phyloP scores from a whole-genome alignment of 2,888 invertebrate genomes.

The Congeria kusceri region DNA sequence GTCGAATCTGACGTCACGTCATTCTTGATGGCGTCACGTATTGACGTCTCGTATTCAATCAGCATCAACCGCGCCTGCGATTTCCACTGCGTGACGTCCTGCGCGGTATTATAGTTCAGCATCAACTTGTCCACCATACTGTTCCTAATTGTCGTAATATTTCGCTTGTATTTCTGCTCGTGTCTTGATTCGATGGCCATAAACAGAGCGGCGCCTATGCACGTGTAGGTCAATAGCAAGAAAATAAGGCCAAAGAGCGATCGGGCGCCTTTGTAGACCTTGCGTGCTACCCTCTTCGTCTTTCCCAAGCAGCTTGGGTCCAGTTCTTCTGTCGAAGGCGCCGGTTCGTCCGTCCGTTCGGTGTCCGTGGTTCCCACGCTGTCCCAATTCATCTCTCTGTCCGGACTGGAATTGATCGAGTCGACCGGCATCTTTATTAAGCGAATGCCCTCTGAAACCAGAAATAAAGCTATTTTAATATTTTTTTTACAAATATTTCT shows the following conservation, averaged over 20 bases:
- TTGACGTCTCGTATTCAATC: conserved; percentile 93
- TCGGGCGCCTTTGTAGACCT: conserved; percentile 50
- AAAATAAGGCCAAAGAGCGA: conserved; percentile 90
- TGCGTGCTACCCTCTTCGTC: conserved; percentile 37
- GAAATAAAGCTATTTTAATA: too few species aligned
- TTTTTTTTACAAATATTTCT: too few species aligned
- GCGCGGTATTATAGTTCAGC: conserved; percentile 84
- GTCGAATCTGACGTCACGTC: conserved; percentile 87
- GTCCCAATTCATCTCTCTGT: not conserved
- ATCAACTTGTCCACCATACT: conserved; percentile 92
- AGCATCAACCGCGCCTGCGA: conserved; percentile 88
- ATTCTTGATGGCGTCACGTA: conserved; percentile 89
- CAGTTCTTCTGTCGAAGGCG: conserved; percentile 28
- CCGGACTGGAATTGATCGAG: too few species aligned
- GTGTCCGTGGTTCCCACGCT: conserved; percentile 8
- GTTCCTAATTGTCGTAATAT: conserved; percentile 90
- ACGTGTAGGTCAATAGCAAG: conserved; percentile 92
- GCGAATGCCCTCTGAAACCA: too few species aligned
- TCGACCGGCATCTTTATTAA: too few species aligned
- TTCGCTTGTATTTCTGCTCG: conserved; percentile 94
- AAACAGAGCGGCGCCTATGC: conserved; percentile 93
- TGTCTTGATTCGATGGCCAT: conserved; percentile 93
- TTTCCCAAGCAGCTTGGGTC: conserved; percentile 49
- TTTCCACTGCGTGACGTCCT: conserved; percentile 57
- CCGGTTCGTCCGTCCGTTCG: conserved; percentile 9